Evolutionary conservation across 2,113 vertebrate genomes (phyloP).

Genomic region (Paradisaea rubra): DNA sequence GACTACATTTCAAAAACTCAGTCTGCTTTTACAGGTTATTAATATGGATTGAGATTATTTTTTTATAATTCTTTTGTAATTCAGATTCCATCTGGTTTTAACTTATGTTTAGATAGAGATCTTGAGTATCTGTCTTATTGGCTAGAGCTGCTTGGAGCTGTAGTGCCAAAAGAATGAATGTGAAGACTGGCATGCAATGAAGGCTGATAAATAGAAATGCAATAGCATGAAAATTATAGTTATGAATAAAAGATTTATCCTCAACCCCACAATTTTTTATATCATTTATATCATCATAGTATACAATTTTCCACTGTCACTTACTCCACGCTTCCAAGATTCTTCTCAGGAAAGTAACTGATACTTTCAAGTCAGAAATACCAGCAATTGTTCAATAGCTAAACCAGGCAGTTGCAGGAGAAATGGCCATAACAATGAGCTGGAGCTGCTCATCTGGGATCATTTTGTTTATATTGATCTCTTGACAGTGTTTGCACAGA

Average conservation of each 20-base stretch:
- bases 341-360: slow-evolving; percentile 18
- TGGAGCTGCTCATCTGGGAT: slow-evolving; percentile 14
- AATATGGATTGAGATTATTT: not conserved
- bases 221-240: slow-evolving; percentile 41
- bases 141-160: not conserved
- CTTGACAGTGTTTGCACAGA: slow-evolving; percentile 30
- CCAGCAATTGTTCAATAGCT: slow-evolving; percentile 40
- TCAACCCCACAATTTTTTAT: not conserved
- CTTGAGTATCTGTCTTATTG: not conserved
- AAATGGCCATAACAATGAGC: slow-evolving; percentile 37
- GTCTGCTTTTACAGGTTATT: not conserved
- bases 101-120: not conserved
- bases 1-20: not conserved
- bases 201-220: slow-evolving; percentile 51
- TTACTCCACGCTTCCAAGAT: not conserved
- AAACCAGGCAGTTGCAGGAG: slow-evolving; percentile 23
- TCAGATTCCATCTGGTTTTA: slow-evolving; percentile 11
- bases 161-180: slow-evolving; percentile 17
- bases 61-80: not conserved
- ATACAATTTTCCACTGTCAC: slow-evolving; percentile 25
- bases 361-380: slow-evolving; percentile 36
- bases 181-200: slow-evolving; percentile 24
- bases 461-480: slow-evolving; percentile 40
- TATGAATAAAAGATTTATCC: slow-evolving; percentile 54
- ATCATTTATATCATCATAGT: slow-evolving; percentile 19